Conservation (phyloP, 1,140 invertebrate species). For the Lasaia peninsularis region DNA sequence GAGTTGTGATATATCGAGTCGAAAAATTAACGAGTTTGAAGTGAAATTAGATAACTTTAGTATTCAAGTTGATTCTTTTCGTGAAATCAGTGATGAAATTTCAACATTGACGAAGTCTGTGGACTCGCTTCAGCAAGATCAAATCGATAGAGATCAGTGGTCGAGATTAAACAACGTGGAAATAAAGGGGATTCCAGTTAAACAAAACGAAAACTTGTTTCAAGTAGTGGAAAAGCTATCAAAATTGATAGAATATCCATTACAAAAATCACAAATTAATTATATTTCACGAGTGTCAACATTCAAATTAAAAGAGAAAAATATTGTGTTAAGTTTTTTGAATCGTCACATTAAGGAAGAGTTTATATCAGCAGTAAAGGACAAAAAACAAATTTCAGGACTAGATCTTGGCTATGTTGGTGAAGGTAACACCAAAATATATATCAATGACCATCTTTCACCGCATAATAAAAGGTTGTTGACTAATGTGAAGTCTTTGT, state of each 20-base stretch:
- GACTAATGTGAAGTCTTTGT: not conserved
- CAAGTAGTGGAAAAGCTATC: conserved; percentile 7
- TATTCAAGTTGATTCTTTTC: not conserved
- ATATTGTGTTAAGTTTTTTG: not conserved
- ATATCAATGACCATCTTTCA: not conserved
- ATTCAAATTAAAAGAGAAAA: not conserved
- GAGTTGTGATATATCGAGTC: not conserved
- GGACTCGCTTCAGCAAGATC: not conserved
- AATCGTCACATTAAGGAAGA: not conserved
- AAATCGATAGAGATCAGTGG: conserved; percentile 10
- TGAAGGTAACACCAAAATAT: not conserved
- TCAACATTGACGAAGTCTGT: not conserved
- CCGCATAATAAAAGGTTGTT: not conserved
- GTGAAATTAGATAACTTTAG: not conserved
- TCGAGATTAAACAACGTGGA: conserved; percentile 23
- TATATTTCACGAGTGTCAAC: not conserved
- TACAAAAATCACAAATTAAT: not conserved
- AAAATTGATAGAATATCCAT: not conserved
- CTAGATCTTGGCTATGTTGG: not conserved
- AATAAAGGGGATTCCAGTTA: conserved; percentile 26
- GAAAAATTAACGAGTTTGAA: not conserved
- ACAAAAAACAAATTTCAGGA: not conserved
- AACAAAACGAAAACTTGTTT: conserved; percentile 23
- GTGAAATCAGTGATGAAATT: not conserved
- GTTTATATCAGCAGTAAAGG: not conserved